Base-by-base conservation (phyloP, 2,797 vertebrate genomes). In the Mareca penelope region DNA sequence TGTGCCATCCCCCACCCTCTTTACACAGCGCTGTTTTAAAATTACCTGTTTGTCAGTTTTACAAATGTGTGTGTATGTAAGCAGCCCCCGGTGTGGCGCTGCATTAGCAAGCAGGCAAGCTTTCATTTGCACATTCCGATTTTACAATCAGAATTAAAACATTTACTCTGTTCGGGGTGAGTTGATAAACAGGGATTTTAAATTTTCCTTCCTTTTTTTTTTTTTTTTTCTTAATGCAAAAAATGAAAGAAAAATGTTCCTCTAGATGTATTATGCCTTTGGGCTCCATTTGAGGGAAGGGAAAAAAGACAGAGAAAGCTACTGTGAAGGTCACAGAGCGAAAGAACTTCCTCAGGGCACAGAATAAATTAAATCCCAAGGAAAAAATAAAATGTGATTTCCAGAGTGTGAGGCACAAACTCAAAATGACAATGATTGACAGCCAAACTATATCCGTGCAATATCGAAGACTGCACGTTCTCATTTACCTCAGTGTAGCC, bases 261-360 rank as follows among this genome's bases (percentile, higher is more conserved):
- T 95, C 96, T 97, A 95, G 96, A 97, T 97, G 96, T 94, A 96
- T 97, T 98, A 97, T 98, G 98, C 98, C 98, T 98, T 98, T 98
- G 97, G 98, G 97, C 97, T 97, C 96, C 97, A 95, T 97, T 94
- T 97, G 97, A 96, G 90, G 89, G 94, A 91, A 95, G 94, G 85
- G 14, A 97, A 97, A 97, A 97, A 97, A 97, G 98, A 97, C 97
- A 97, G 97, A 97, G 97, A 98, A 97, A 97, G 97, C 98, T 97
- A 98, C 98, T 99, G 98, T 99, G 99, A 99, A 99, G 99, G 99
- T 99, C 99, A 99, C 97, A 96, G 98, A 98, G 99, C 99, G 98
- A 99, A 98, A 99, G 98, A 99, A 99, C 99, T 99, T 99, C 99
- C 99, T 99, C 98, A 56, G 99, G 99, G 99, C 99, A 99, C 98